A percentile compares a stretch with the other conserved stretches of the same genome.
phyloP scores from a whole-genome alignment of 37 sponge, comb jelly and placozoan species.

The Diacarnus erythraeanus region DNA sequence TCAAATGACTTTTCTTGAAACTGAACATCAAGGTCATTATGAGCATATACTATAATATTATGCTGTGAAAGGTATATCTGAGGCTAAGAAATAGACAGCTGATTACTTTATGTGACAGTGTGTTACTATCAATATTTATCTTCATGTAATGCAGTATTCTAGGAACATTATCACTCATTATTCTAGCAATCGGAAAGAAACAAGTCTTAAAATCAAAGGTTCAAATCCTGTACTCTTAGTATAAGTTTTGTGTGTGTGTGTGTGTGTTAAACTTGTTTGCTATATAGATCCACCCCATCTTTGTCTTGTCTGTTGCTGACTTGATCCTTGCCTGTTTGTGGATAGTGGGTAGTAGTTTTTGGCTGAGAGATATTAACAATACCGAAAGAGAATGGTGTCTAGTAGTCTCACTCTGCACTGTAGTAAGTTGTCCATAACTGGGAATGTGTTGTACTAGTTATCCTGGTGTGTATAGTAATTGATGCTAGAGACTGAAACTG shows the following conservation, averaged over 20 bases:
- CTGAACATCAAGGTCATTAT: too few species aligned
- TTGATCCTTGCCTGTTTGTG: conserved; percentile 22
- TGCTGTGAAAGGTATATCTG: too few species aligned
- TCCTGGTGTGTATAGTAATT: background rate
- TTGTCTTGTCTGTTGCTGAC: conserved; percentile 52
- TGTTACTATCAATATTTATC: background rate
- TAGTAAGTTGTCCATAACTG: conserved; percentile 20
- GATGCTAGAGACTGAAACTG: too few species aligned
- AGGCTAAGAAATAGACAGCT: too few species aligned
- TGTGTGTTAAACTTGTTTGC: background rate
- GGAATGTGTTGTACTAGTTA: background rate
- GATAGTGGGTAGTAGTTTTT: conserved; percentile 24
- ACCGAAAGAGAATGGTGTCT: conserved; percentile 30
- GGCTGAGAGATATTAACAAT: conserved; percentile 4
- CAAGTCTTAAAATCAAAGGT: conserved; percentile 19
- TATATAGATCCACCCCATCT: conserved; percentile 43
- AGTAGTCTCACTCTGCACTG: conserved; percentile 9
- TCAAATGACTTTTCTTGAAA: too few species aligned
- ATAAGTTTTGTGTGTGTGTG: too few species aligned
- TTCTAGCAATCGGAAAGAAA: background rate
- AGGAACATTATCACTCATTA: conserved; percentile 34
- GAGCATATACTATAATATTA: too few species aligned
- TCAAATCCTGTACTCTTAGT: too few species aligned
- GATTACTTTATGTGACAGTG: background rate
- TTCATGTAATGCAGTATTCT: background rate